These are phyloP conservation scores for Drosophila hamatofila DNA, from an alignment of 2,888 invertebrate species.

Conservation along the genomic window DNA sequence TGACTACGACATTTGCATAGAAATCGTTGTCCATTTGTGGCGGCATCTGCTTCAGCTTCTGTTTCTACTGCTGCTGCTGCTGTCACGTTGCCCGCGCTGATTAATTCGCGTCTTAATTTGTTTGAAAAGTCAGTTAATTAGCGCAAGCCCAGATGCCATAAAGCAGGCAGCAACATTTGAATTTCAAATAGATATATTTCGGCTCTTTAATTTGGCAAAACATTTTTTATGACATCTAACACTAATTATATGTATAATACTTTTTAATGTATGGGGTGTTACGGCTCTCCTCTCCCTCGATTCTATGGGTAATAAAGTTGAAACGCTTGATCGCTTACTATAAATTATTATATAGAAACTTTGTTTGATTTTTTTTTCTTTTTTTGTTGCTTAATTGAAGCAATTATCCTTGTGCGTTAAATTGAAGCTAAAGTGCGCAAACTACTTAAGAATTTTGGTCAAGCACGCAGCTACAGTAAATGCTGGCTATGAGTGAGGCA, in stretches of 20 bases:
- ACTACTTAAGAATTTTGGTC: slow-evolving; percentile 50
- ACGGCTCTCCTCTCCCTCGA: slow-evolving; percentile 11
- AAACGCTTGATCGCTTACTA: slow-evolving; percentile 30
- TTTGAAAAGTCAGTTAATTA: slow-evolving; percentile 65
- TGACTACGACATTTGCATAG: slow-evolving; percentile 21
- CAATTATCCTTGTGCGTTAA: slow-evolving; percentile 73
- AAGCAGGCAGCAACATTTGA: slow-evolving; percentile 55
- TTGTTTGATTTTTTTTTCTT: slow-evolving; percentile 33
- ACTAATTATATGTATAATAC: slow-evolving; percentile 58
- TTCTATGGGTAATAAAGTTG: slow-evolving; percentile 37
- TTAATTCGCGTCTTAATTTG: slow-evolving; percentile 45
- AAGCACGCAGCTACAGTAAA: slow-evolving; percentile 46
- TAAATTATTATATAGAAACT: slow-evolving; percentile 42
- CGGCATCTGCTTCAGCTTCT: neutral
- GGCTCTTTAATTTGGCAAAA: slow-evolving; percentile 43
- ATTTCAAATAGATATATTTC: slow-evolving; percentile 50
- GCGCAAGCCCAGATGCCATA: slow-evolving; percentile 30
- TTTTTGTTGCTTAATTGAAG: slow-evolving; percentile 73
- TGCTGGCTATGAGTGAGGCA: slow-evolving; percentile 7
- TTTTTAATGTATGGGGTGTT: slow-evolving; percentile 42
- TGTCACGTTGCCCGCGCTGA: slow-evolving; percentile 21
- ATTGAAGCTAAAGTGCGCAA: slow-evolving; percentile 66
- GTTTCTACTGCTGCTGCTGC: neutral
- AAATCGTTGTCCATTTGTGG: slow-evolving; percentile 14
- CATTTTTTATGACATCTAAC: slow-evolving; percentile 49